phyloP scores from a whole-genome alignment of 2,113 vertebrate species.

The Gnathonemus longibarbis region DNA sequence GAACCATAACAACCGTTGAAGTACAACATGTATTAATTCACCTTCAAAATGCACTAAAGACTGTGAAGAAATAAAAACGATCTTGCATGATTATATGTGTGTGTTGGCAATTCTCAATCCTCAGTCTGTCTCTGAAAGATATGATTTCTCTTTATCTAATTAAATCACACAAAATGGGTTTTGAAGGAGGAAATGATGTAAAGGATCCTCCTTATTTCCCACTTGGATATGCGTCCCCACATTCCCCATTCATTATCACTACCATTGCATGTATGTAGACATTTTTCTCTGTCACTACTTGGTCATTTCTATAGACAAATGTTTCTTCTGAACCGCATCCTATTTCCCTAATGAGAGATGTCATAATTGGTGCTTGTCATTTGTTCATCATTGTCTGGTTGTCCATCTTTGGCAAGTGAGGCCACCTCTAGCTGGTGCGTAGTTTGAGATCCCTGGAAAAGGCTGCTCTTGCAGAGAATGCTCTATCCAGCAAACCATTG shows the following conservation, averaged over 20 bases:
- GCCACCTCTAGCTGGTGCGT: not conserved
- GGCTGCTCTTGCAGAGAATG: not conserved
- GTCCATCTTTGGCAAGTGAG: not conserved
- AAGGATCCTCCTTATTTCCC: not conserved
- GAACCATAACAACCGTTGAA: not conserved
- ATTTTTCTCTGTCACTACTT: not conserved
- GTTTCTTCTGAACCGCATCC: not conserved
- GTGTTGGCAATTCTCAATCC: constrained; percentile 5
- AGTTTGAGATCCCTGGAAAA: not conserved
- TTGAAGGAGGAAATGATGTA: not conserved
- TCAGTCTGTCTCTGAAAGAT: not conserved
- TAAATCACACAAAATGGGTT: not conserved
- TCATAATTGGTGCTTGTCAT: not conserved
- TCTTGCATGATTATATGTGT: constrained; percentile 7
- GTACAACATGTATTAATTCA: not conserved
- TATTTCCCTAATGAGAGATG: not conserved
- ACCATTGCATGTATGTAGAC: not conserved
- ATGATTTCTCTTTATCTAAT: not conserved
- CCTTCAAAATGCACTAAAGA: not conserved
- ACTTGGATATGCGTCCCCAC: not conserved
- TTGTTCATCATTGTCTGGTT: not conserved
- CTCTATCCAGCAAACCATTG: not conserved
- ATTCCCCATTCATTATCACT: not conserved
- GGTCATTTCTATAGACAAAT: not conserved
- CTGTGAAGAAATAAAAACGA: not conserved